Base-by-base conservation (phyloP, 2,888 invertebrate genomes). In the Xanthorhoe spadicearia region DNA sequence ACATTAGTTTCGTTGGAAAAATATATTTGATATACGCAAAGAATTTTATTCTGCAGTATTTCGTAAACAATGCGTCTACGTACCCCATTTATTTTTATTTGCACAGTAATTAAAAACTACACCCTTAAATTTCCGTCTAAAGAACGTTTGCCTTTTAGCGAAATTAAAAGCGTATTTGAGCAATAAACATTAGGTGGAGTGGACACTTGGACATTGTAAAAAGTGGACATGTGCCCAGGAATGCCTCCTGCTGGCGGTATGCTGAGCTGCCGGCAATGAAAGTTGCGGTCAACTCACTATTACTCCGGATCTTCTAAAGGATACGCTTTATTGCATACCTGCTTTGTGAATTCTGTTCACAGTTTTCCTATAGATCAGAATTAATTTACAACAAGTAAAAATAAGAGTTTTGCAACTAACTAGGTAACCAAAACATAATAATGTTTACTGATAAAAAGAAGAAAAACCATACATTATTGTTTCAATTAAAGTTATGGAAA, bases 211-310 rank as follows among this genome's bases (percentile, higher is more conserved):
- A 66, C 69, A 68, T 59, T 71, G 74, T 73, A 74, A 75, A 75
- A 74, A 71, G 67, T 72, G 60, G 58, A 68, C 69, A 69, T 66
- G 65, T 71, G 70, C 66, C 56, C 61, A 55, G 68, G 69, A 72
- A 74, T 74, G 68, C 66, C 51, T 65, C 50, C 61, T 58, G 58
- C 64, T 61, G 88, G 58, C 64, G 88, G 87, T 87, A 90, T 89
- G 85, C 85, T 89, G 89, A 90, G 77, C 89, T 87, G 87, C 71
- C 74, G 69, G 86, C 87, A 90, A 89, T 89, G 89, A 86, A 90
- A 89, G 56, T 49, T 56, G 63, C 23, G 56, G 64, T 58, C 43
- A 59, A 63, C 66, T 57, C 54, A 59, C 61, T 48, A 68, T 63
- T 55, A 64, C 64, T 61, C 46, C n/a, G 56, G 76, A 78, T 78